phyloP scores from a whole-genome alignment of 2,888 invertebrate genomes.

The Pyrrhia umbra region DNA sequence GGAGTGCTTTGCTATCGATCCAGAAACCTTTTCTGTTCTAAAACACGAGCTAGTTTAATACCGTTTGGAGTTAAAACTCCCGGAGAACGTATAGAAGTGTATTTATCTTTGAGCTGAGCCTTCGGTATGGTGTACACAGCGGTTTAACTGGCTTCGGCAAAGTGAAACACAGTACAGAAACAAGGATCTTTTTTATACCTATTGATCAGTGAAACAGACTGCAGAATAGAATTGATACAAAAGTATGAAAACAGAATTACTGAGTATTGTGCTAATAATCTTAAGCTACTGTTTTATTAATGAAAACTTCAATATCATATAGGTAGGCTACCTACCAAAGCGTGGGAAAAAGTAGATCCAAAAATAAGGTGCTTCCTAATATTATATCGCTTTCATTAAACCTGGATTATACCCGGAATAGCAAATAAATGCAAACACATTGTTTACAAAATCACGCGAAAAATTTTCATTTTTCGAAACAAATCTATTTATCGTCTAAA shows the following conservation, averaged over 20 bases:
- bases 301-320: neutral
- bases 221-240: neutral
- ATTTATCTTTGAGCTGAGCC: conserved; percentile 34
- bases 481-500: conserved; percentile 13
- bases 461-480: neutral
- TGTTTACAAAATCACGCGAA: neutral
- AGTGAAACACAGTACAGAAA: conserved; percentile 1
- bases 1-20: conserved; percentile 31
- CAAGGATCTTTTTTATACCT: neutral
- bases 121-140: conserved; percentile 1
- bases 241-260: too few relatives aligned
- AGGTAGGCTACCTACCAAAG: too few relatives aligned
- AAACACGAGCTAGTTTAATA: conserved; percentile 30
- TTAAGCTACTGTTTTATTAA: too few relatives aligned
- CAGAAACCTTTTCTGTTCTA: conserved; percentile 36
- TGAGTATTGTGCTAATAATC: too few relatives aligned
- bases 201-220: neutral
- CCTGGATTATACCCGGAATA: neutral
- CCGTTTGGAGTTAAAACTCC: conserved; percentile 47
- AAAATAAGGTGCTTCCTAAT: too few relatives aligned
- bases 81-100: conserved; percentile 18
- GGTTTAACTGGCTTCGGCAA: conserved; percentile 1
- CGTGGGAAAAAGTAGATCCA: too few relatives aligned
- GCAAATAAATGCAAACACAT: neutral
- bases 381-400: too few relatives aligned